Conservation (phyloP, 2,888 invertebrate genomes). For the Odontocerum albicorne region DNA sequence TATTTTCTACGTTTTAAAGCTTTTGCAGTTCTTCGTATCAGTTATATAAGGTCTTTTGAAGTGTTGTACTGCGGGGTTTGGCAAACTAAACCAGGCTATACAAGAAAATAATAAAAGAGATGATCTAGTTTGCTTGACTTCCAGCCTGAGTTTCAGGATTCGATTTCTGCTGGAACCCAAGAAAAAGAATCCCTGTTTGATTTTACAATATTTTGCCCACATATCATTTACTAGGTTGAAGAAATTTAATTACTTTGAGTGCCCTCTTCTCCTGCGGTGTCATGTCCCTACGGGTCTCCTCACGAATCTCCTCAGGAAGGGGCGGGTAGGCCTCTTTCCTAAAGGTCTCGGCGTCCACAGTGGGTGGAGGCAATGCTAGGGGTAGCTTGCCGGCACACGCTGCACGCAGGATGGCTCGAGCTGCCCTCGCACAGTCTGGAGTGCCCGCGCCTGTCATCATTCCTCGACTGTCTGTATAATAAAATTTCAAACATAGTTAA, state of each 20-base stretch:
- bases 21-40: too few relatives aligned
- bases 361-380: constrained; percentile 84
- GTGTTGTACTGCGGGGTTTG: too few relatives aligned
- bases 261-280: constrained; percentile 59
- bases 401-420: constrained; percentile 89
- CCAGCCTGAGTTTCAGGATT: too few relatives aligned
- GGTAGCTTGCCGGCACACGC: constrained; percentile 84
- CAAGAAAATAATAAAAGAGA: too few relatives aligned
- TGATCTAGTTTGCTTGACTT: too few relatives aligned
- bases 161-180: too few relatives aligned
- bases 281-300: constrained; percentile 45
- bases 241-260: constrained; percentile 55
- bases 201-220: neutral
- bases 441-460: constrained; percentile 96
- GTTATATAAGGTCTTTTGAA: too few relatives aligned
- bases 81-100: too few relatives aligned
- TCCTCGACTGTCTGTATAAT: constrained; percentile 84
- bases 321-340: constrained; percentile 30
- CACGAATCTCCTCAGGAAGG: constrained; percentile 50
- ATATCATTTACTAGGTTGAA: neutral
- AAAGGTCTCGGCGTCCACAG: constrained; percentile 43
- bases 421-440: constrained; percentile 90
- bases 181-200: neutral
- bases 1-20: too few relatives aligned
- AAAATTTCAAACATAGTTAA: too few relatives aligned